Conservation (phyloP, 2,797 vertebrate species). For the Catostomus latipinnis region DNA sequence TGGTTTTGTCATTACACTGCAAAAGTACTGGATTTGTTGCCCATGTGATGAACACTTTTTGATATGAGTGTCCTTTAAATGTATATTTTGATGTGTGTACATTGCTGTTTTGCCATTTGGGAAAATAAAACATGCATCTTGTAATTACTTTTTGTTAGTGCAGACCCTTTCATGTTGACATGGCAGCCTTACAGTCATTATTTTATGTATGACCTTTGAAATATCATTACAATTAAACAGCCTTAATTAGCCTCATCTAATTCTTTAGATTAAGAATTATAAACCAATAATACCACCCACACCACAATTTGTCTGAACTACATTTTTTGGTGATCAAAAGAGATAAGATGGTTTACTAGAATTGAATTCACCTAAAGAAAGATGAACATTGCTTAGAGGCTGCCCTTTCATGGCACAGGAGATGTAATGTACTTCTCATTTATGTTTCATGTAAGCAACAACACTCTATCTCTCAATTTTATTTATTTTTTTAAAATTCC, state of each 20-base stretch:
- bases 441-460: no score
- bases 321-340: background rate
- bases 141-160: background rate
- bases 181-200: background rate
- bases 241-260: background rate
- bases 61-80: background rate
- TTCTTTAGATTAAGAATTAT: background rate
- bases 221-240: background rate
- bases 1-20: conserved; percentile 12
- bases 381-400: no score
- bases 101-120: background rate
- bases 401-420: no score
- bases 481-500: no score
- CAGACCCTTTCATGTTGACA: background rate
- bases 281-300: background rate
- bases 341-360: background rate
- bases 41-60: background rate
- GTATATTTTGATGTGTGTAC: background rate
- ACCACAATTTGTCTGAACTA: background rate
- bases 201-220: background rate
- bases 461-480: no score
- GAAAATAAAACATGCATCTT: background rate
- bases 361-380: background rate
- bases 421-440: no score
- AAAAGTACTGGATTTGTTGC: background rate